Conservation (phyloP, 2,113 vertebrate genomes). For the Python bivittatus region DNA sequence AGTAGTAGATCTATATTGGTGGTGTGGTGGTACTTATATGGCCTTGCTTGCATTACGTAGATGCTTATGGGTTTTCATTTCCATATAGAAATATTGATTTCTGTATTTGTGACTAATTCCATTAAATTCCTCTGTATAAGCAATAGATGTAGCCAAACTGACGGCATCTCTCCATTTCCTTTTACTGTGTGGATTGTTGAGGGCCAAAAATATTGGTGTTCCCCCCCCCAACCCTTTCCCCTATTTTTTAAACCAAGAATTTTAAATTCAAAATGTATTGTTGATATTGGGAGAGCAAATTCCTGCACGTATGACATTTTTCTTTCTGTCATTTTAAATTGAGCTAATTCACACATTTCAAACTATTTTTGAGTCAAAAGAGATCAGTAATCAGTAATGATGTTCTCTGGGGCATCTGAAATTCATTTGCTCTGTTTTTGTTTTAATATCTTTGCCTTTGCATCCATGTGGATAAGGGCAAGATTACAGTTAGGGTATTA, state of each 20-base stretch:
- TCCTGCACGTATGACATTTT: not conserved
- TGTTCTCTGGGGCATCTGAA: not conserved
- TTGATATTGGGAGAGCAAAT: not conserved
- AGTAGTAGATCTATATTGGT: not conserved
- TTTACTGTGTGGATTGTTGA: not conserved
- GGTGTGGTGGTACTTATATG: not conserved
- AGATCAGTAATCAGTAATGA: not conserved
- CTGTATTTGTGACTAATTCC: not conserved
- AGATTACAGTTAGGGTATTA: not conserved
- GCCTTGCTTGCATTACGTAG: not conserved
- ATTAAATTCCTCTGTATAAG: not conserved
- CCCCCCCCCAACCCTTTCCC: not conserved
- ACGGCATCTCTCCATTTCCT: not conserved
- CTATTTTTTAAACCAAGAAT: not conserved
- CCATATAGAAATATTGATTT: not conserved
- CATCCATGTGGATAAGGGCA: not conserved
- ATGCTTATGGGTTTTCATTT: not conserved
- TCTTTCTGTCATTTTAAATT: not conserved
- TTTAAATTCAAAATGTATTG: not conserved
- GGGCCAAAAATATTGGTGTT: not conserved
- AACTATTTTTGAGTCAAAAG: not conserved
- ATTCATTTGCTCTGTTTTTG: not conserved
- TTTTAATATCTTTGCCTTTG: not conserved
- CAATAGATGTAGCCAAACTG: not conserved
- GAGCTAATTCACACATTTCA: not conserved